Percentiles rank a stretch among this genome's conserved stretches.
phyloP scores from a whole-genome alignment of 2,888 invertebrate genomes.

The Phalangium opilio region DNA sequence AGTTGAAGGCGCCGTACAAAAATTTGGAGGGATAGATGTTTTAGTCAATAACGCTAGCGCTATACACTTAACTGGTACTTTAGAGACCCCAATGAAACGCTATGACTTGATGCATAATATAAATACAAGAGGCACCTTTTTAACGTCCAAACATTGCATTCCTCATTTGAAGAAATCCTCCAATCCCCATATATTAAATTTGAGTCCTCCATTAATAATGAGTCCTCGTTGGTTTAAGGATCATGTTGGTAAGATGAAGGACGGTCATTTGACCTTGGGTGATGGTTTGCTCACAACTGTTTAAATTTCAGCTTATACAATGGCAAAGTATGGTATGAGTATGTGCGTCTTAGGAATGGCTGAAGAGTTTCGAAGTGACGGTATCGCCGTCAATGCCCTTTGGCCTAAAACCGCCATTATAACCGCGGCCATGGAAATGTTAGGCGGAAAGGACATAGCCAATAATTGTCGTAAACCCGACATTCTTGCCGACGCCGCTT shows the following conservation, averaged over 20 bases:
- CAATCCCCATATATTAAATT: slow-evolving; percentile 85
- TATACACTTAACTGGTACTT: slow-evolving; percentile 51
- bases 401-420: slow-evolving; percentile 91
- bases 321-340: slow-evolving; percentile 98
- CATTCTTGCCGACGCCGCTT: slow-evolving; percentile 79
- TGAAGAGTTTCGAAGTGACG: slow-evolving; percentile 67
- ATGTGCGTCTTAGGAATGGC: slow-evolving; percentile 96
- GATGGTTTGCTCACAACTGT: too few relatives aligned
- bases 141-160: slow-evolving; percentile 78
- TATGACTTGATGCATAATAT: slow-evolving; percentile 92
- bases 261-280: too few relatives aligned
- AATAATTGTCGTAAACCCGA: slow-evolving; percentile 59
- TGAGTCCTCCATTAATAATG: slow-evolving; percentile 87
- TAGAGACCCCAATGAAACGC: slow-evolving; percentile 78
- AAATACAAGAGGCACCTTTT: slow-evolving; percentile 85
- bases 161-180: slow-evolving; percentile 70
- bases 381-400: slow-evolving; percentile 83
- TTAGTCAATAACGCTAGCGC: slow-evolving; percentile 93
- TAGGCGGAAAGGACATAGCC: slow-evolving; percentile 49
- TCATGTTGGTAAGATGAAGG: slow-evolving; percentile 45
- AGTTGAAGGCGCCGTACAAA: slow-evolving; percentile 54
- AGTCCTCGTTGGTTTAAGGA: slow-evolving; percentile 74
- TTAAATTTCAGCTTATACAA: slow-evolving; percentile 62
- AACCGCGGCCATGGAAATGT: slow-evolving; percentile 62
- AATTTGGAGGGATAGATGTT: slow-evolving; percentile 92